These are phyloP conservation scores for Smittia sp. DNA, from an alignment of 2,888 invertebrate species.

Conservation along the genomic window DNA sequence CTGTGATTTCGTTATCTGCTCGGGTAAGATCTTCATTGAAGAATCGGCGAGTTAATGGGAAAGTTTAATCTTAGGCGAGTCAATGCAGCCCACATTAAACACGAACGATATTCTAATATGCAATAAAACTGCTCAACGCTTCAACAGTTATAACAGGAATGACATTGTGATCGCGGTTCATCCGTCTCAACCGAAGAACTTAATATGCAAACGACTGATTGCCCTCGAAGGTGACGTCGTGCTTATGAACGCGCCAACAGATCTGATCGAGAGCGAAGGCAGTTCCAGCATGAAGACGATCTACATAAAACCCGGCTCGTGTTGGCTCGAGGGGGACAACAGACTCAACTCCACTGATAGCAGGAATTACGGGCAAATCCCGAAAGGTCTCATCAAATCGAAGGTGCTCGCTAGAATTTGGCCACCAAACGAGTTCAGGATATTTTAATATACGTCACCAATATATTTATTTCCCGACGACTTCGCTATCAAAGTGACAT, in stretches of 20 bases:
- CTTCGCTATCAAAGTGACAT: background rate
- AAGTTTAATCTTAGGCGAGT: conserved; percentile 12
- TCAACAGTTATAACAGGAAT: background rate
- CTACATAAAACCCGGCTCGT: conserved; percentile 11
- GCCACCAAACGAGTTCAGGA: conserved; percentile 25
- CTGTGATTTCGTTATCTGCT: conserved; percentile 32
- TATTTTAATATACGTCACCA: conserved; percentile 22
- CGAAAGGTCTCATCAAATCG: conserved; percentile 24
- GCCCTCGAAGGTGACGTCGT: conserved; percentile 9
- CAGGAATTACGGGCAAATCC: conserved; percentile 35
- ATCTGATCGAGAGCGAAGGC: background rate
- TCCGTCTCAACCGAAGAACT: background rate
- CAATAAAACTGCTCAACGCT: conserved; percentile 15
- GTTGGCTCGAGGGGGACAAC: conserved; percentile 35
- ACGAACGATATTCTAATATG: conserved; percentile 20
- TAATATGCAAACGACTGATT: conserved; percentile 33
- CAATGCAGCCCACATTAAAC: conserved; percentile 27
- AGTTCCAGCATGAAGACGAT: background rate
- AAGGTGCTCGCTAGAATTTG: conserved; percentile 25
- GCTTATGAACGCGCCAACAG: background rate
- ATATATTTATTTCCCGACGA: background rate
- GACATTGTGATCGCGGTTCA: conserved; percentile 33
- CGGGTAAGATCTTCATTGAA: background rate
- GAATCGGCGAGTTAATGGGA: background rate
- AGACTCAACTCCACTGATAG: conserved; percentile 24